Conservation (phyloP, 2,888 invertebrate genomes). For the Cynaeus angustus region DNA sequence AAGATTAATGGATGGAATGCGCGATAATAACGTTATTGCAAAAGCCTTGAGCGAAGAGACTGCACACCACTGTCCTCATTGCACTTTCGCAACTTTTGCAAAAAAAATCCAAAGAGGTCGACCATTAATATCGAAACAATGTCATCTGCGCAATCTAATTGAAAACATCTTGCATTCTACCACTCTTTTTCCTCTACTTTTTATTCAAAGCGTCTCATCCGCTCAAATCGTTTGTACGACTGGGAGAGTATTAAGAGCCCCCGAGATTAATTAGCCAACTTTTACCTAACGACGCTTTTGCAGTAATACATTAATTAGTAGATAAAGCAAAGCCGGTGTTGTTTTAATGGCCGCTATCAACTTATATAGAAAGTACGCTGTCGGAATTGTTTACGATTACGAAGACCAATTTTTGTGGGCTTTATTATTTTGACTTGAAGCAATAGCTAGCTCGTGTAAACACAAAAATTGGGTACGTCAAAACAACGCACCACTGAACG, state of each 20-base stretch:
- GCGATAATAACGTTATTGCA: slow-evolving; percentile 49
- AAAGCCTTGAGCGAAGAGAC: slow-evolving; percentile 47
- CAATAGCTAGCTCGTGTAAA: neutral
- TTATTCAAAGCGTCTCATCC: slow-evolving; percentile 21
- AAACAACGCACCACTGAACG: neutral
- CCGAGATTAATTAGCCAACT: slow-evolving; percentile 60
- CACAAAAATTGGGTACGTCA: slow-evolving; percentile 3
- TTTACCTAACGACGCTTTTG: slow-evolving; percentile 60
- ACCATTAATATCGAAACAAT: slow-evolving; percentile 49
- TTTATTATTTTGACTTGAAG: neutral
- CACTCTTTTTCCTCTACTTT: slow-evolving; percentile 20
- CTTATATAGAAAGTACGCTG: slow-evolving; percentile 15
- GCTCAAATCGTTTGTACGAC: slow-evolving; percentile 21
- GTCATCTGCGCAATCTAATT: slow-evolving; percentile 40
- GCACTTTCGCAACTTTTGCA: slow-evolving; percentile 46
- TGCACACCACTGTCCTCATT: slow-evolving; percentile 43
- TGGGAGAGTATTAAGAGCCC: slow-evolving; percentile 33
- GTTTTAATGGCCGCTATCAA: slow-evolving; percentile 44
- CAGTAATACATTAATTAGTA: slow-evolving; percentile 60
- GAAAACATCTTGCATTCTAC: slow-evolving; percentile 18
- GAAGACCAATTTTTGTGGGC: neutral
- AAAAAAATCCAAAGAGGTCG: slow-evolving; percentile 45
- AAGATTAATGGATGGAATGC: slow-evolving; percentile 51
- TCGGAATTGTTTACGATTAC: slow-evolving; percentile 5
- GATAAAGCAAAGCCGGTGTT: slow-evolving; percentile 57